Conservation (phyloP, 2,888 invertebrate genomes). For the Dinocampus coccinellae region DNA sequence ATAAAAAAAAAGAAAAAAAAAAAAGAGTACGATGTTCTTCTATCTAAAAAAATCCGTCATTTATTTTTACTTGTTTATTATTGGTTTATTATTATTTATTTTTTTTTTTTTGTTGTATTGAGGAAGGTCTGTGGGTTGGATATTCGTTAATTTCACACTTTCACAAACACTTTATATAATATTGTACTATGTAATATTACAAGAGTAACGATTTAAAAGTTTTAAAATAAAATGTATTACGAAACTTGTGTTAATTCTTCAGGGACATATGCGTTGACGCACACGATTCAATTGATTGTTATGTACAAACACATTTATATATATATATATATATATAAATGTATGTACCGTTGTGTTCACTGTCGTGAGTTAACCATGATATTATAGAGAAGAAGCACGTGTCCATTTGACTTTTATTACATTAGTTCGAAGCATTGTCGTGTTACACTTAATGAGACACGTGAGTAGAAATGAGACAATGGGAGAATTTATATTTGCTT, state of each 20-base stretch:
- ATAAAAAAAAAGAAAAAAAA: no score
- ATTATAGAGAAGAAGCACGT: slow-evolving; percentile 26
- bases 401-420: slow-evolving; percentile 11
- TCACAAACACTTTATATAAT: no score
- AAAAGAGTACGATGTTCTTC: not conserved
- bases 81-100: no score
- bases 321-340: slow-evolving; percentile 10
- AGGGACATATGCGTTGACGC: slow-evolving; percentile 13
- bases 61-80: no score
- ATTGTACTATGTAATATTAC: no score
- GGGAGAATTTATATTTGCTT: slow-evolving; percentile 8
- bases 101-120: no score
- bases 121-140: no score
- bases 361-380: slow-evolving; percentile 27
- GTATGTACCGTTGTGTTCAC: slow-evolving; percentile 29
- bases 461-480: slow-evolving; percentile 4
- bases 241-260: slow-evolving; percentile 24
- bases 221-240: no score
- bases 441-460: slow-evolving; percentile 33
- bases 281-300: slow-evolving; percentile 23
- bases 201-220: no score
- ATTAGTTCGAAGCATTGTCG: slow-evolving; percentile 32
- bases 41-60: not conserved
- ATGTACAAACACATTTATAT: slow-evolving; percentile 23
- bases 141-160: no score